Evolutionary conservation across 2,888 invertebrate species (phyloP), one percentile per base, ranked within the genome.

Genomic region (Lasioglossum malachurum): DNA sequence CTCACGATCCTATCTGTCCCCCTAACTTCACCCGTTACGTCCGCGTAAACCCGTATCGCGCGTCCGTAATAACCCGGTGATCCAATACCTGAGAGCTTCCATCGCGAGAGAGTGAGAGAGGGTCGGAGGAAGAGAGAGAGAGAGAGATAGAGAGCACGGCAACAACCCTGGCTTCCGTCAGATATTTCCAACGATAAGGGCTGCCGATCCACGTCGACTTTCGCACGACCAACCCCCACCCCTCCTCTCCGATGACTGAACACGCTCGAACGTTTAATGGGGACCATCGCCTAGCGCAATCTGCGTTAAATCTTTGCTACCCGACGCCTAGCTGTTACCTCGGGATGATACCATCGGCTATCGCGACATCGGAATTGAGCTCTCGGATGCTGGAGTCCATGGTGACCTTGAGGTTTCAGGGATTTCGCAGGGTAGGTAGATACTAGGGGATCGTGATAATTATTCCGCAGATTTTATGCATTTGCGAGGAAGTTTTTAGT

Each of bases 1-100:
- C 67, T 91, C 86, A 76, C 84, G 91, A 91, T 91, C 81, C 84
- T 91, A 90, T 90, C 91, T 87, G 27, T 44, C 49, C 64, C n/a
- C 83, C 86, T 88, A 86, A 91, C 89, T 90, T 90, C 77, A 77
- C 73, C 80, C 79, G 86, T 82, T 91, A 88, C 87, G 86, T 88
- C 77, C 86, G 78, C 76, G 77, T 80, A 80, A 85, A 84, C 80
- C 84, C 84, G 82, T 90, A 90, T 89, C 53, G 53, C 84, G 76
- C 76, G 75, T 80, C 86, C 72, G 78, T 78, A 82, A 77, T 80
- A 84, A 82, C 83, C 89, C 77, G 87, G 76, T 77, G 84, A 82
- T 86, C 87, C 83, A 85, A 88, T 82, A 84, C 80, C 74, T 75
- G 41, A 71, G 84, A 82, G 84, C 78, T 86, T 60, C 19, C 44